Evolutionary conservation across 2,113 vertebrate species (phyloP), one percentile per base, ranked within the genome.

Genomic region (Chloroceryle aenea): DNA sequence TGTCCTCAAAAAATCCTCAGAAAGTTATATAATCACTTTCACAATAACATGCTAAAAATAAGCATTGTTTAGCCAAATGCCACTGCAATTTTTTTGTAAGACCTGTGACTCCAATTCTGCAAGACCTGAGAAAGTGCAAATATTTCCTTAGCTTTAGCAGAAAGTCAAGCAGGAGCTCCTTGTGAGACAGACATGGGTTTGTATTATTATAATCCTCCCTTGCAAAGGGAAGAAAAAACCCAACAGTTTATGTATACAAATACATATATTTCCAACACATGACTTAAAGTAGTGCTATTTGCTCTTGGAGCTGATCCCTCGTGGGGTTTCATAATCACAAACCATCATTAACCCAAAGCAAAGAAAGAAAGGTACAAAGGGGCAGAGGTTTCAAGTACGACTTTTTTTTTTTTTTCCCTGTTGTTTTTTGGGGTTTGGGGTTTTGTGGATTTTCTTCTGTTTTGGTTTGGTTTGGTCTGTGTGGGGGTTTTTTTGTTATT

Each of bases 1-100:
- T 89, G 87, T 74, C 95, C 92, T 90, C 85, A 90, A 91, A 45
- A 93, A 95, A 95, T 86, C 89, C 90, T 92, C 61, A 22, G 1
- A 42, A 93, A 95, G 83, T 98, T 98, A 97, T 68, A 93, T 95
- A 98, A 98, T 45, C 56, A 36, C 94, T 96, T 95, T 96, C 93
- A 96, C 95, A 97, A 96, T 42, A 92, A 83, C 26, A 2, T 75
- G 43, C 95, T 95, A 96, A 96, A 96, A 94, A 85, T 93, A 95
- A 87, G 83, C 77, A 73, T 11, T 53, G 27, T 56, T 96, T 64
- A 93, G 85, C 64, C 76, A 96, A 96, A 87, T 42, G 69, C 64
- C 88, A 90, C 43, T 90, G 85, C 85, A 92, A 48, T 84, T 95
- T 97, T 97, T 89, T 94, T 79, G 5, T 64, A 88, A 96, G 92